Base-by-base conservation (phyloP, 2,113 vertebrate species). In the Entelurus aequoreus region DNA sequence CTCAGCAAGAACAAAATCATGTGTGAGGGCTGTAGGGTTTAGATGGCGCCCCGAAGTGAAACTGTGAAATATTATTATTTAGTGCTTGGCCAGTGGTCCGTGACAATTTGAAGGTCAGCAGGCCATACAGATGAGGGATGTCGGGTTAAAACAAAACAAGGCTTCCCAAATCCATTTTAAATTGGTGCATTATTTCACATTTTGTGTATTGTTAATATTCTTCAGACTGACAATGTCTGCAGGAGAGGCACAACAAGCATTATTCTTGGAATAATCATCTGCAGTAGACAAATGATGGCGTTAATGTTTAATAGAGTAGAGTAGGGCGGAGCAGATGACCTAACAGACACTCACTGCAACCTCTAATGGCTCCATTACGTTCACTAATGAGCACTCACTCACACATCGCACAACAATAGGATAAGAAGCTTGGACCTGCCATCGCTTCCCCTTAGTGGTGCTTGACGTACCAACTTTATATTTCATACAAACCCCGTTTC, bases 51-150 rank as follows among this genome's bases (percentile, higher is more conserved):
- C 72, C 72, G 53, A 61, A 66, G 82, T 71, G 84, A 82, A 83
- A 88, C 85, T 88, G 88, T 87, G 88, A 89, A 90, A 89, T 82
- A 80, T 81, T 82, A 86, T 90, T 88, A 84, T 88, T 89, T 86
- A 85, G 83, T 79, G 88, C 84, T 78, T 84, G 76, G 77, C 77
- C 83, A 80, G 80, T 80, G 78, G 83, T 79, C 78, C 78, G 78
- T 85, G 77, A 85, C 69, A 64, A 57, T 59, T 62, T 85, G 87
- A 87, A 86, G 87, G 87, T 84, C 84, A 48, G 72, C 35, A 42
- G 83, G 81, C 74, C 72, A 73, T 16, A 65, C 48, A 21, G 61
- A 65, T 68, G 72, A 69, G 69, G 75, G 72, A 79, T 69, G 46
- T 60, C 38, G 69, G 63, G 66, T 84, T 78, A 78, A 81, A 68